These are phyloP conservation scores for Drosophila yakuba DNA, from an alignment of 1,140 invertebrate genomes.

Conservation along the genomic window DNA sequence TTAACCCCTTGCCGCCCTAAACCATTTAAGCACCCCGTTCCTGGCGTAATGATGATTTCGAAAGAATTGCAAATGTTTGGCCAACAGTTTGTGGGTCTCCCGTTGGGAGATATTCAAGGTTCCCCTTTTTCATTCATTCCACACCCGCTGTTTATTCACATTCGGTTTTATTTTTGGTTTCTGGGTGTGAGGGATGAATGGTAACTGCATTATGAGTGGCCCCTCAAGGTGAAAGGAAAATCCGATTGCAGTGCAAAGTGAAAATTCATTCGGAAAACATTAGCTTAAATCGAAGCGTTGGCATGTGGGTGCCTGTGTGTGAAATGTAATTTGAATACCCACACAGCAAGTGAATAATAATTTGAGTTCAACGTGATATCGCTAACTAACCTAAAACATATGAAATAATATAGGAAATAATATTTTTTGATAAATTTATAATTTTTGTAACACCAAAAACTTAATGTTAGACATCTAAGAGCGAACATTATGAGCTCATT, in stretches of 20 bases:
- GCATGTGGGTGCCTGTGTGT: background rate
- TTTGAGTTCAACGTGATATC: too few species aligned
- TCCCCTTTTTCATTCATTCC: background rate
- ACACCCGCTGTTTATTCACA: constrained; percentile 2
- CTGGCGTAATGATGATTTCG: constrained; percentile 56
- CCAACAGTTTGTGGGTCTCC: constrained; percentile 40
- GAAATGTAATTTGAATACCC: constrained; percentile 15
- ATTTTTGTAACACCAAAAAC: background rate
- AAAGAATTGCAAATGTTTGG: constrained; percentile 61
- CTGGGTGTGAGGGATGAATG: background rate
- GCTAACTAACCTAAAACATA: background rate
- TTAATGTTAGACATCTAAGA: background rate
- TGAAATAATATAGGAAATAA: too few species aligned
- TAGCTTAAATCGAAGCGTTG: constrained; percentile 30
- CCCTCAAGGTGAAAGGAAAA: constrained; percentile 26
- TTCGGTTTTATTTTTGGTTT: background rate
- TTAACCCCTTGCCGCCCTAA: background rate
- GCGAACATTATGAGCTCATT: constrained; percentile 6
- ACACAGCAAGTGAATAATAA: constrained; percentile 18
- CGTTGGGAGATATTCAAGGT: constrained; percentile 33
- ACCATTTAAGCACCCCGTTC: constrained; percentile 13
- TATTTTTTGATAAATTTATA: too few species aligned
- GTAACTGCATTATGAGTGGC: constrained; percentile 40
- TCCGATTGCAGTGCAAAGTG: constrained; percentile 37
- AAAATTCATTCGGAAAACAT: constrained; percentile 42